Conservation (phyloP, 2,113 vertebrate species). For the Catharus bicknelli region DNA sequence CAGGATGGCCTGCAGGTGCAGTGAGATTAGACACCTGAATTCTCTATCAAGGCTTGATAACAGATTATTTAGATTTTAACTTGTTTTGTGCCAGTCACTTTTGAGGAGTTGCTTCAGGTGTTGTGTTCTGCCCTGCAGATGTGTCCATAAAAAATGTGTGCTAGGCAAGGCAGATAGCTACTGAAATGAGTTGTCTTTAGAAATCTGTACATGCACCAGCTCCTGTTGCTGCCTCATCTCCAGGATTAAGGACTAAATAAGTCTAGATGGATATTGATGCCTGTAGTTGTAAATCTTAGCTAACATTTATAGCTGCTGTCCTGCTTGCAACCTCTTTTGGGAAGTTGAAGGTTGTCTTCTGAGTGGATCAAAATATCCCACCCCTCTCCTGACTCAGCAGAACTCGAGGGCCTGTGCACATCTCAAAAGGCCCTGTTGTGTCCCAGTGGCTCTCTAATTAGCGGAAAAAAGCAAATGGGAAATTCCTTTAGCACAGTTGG, state of each 20-base stretch:
- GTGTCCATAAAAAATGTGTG: background rate
- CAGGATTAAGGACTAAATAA: background rate
- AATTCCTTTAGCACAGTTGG: constrained; percentile 37
- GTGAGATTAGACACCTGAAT: background rate
- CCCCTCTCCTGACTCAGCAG: background rate
- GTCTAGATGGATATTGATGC: background rate
- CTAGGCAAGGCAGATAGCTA: background rate
- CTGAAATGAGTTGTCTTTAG: background rate
- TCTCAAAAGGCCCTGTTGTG: background rate
- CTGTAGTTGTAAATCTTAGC: rapidly evolving
- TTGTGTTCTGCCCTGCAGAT: background rate
- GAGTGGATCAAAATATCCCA: rapidly evolving
- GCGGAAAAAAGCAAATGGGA: background rate
- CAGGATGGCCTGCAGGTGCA: background rate
- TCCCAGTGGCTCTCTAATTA: constrained; percentile 8
- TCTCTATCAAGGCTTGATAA: background rate
- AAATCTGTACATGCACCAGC: rapidly evolving
- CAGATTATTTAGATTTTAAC: too few relatives aligned
- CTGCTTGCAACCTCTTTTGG: background rate
- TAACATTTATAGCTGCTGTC: background rate
- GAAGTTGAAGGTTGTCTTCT: background rate
- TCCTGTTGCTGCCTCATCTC: background rate
- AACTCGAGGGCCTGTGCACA: background rate
- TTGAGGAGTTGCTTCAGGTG: background rate
- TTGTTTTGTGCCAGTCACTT: rapidly evolving